Percentiles rank a stretch among this genome's conserved stretches.
Conservation (phyloP, 1,140 invertebrate genomes). For the Calycopis cecrops region DNA sequence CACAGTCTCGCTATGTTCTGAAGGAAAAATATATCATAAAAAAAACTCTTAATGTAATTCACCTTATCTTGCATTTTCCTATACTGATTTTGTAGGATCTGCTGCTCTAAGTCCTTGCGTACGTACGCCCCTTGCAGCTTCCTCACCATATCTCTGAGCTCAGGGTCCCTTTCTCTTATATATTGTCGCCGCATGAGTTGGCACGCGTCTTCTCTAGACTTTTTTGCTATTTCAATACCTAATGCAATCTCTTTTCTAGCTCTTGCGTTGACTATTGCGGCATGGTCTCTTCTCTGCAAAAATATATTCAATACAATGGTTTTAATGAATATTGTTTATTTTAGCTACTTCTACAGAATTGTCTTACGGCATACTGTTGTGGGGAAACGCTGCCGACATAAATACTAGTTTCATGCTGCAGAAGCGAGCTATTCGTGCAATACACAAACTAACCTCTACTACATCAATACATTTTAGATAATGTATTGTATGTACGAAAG, state of each 20-base stretch:
- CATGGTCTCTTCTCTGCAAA: constrained; percentile 61
- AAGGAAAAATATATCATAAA: too few species aligned
- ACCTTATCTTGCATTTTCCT: constrained; percentile 54
- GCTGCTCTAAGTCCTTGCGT: constrained; percentile 49
- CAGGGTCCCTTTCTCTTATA: constrained; percentile 48
- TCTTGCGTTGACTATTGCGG: constrained; percentile 52
- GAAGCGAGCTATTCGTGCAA: too few species aligned
- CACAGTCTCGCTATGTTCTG: too few species aligned
- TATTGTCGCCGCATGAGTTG: constrained; percentile 45
- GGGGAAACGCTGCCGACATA: too few species aligned
- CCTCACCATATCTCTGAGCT: constrained; percentile 37
- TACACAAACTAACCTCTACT: too few species aligned
- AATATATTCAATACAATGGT: constrained; percentile 9
- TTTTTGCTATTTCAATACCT: constrained; percentile 46
- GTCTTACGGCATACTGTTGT: too few species aligned
- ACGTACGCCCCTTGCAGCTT: constrained; percentile 58
- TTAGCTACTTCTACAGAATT: too few species aligned
- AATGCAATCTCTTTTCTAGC: constrained; percentile 50
- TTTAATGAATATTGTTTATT: not conserved
- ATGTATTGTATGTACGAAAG: too few species aligned
- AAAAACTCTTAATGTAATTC: constrained; percentile 6
- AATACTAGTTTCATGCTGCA: too few species aligned
- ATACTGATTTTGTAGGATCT: constrained; percentile 61
- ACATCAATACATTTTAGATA: too few species aligned
- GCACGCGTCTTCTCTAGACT: constrained; percentile 37